Conservation (phyloP, 2,888 invertebrate species). For the Acanthosepion esculentum region DNA sequence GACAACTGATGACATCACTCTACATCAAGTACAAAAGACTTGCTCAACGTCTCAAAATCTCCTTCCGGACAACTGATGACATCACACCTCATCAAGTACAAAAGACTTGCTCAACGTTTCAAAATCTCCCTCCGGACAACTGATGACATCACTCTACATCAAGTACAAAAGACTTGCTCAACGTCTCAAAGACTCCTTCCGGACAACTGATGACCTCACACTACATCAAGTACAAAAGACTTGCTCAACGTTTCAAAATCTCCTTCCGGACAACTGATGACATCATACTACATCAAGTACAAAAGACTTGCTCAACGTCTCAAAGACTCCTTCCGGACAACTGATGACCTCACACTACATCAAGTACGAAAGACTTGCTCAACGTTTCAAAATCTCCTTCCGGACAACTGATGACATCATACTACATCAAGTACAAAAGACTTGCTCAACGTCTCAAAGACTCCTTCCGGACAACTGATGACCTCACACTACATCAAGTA, state of each 20-base stretch:
- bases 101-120: not conserved
- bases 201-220: not conserved
- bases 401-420: not conserved
- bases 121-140: not conserved
- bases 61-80: not conserved
- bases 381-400: not conserved
- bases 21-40: not conserved
- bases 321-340: not conserved
- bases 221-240: not conserved
- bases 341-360: not conserved
- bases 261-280: not conserved
- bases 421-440: not conserved
- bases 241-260: not conserved
- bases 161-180: not conserved
- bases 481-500: not conserved
- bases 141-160: not conserved
- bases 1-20: not conserved
- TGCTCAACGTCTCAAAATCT: not conserved
- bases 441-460: not conserved
- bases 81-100: not conserved
- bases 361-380: not conserved
- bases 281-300: not conserved
- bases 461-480: not conserved
- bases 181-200: not conserved
- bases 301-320: not conserved